Evolutionary conservation across 2,888 invertebrate species (phyloP).

Genomic region (Latrodectus elegans): DNA sequence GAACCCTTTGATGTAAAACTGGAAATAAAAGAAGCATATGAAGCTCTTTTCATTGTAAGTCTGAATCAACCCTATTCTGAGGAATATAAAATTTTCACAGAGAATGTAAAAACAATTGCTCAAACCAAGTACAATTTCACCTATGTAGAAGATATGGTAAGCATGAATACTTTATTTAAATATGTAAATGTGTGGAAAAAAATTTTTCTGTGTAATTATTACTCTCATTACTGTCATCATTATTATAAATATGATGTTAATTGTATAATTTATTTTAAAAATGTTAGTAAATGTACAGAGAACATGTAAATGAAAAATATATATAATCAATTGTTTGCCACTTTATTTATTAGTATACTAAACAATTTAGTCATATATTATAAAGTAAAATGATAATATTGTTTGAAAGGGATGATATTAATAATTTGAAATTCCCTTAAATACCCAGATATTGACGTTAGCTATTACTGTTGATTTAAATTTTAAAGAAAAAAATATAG

Average conservation of each 20-base stretch:
- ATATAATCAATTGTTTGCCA: background rate
- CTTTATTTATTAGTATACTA: background rate
- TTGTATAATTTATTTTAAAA: background rate
- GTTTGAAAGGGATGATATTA: no score
- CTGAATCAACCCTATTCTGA: constrained; percentile 70
- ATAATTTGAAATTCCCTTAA: no score
- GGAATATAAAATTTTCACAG: constrained; percentile 69
- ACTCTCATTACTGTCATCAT: background rate
- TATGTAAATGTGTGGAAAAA: background rate
- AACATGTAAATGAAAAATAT: background rate
- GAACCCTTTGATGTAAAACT: constrained; percentile 41
- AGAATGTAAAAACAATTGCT: constrained; percentile 69
- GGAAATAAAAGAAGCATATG: constrained; percentile 70
- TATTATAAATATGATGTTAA: background rate
- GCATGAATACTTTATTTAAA: background rate
- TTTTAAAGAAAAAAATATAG: no score
- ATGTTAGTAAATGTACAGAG: background rate
- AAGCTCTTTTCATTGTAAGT: constrained; percentile 70
- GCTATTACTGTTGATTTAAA: no score
- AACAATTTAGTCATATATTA: no score
- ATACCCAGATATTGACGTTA: no score
- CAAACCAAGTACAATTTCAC: constrained; percentile 66
- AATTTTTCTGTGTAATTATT: background rate
- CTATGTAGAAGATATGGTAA: constrained; percentile 70
- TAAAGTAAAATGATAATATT: no score